Base-by-base conservation (phyloP, 53 echinoderm and acorn worm species). In the Pentamera pediparva region DNA sequence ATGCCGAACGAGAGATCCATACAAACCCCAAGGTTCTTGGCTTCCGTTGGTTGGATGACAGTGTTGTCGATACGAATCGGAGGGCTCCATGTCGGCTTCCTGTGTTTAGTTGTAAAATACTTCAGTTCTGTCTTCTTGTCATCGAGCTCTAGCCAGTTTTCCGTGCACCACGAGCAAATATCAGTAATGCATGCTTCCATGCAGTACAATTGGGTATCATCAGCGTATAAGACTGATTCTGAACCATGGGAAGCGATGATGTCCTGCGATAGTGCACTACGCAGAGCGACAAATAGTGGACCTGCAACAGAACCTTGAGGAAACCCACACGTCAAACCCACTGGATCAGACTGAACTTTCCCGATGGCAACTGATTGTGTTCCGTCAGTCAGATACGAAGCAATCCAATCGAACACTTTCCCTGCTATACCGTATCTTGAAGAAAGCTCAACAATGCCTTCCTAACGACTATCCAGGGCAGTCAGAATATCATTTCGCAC, bases 211-310 rank as follows among this genome's bases (percentile, higher is more conserved):
- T 81, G 74, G 2, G 81, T 52, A 37, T 81, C 81, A 32, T 81
- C 56, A 20, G 81, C 63, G 29, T 81, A 81, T 2, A 74, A 11
- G 27, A 75, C 61, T 6, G 29, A 61, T 5, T 81, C 31, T 33
- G 75, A 13, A 35, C 74, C 81, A 62, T 81, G 81, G n/a, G 35
- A 74, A 11, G 9, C 10, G 11, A 81, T 75, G 29, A 81, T 74
- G 39, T 74, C 63, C 6, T 81, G 50, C n/a, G 75, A 45, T n/a
- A 20, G 81, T 63, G 65, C 65, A n/a, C 65, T 65, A 37, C 38
- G 29, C 29, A 65, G 40, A 6, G 39, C 40, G 27, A 65, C 38
- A 38, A 33, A 11, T 20, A 65, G 20, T 6, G 62, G 62, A 35
- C 62, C 62, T 35, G 62, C 62, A n/a, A 62, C 62, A 5, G 62